Conservation (phyloP, 2,113 vertebrate genomes). For the Hippoglossus stenolepis region DNA sequence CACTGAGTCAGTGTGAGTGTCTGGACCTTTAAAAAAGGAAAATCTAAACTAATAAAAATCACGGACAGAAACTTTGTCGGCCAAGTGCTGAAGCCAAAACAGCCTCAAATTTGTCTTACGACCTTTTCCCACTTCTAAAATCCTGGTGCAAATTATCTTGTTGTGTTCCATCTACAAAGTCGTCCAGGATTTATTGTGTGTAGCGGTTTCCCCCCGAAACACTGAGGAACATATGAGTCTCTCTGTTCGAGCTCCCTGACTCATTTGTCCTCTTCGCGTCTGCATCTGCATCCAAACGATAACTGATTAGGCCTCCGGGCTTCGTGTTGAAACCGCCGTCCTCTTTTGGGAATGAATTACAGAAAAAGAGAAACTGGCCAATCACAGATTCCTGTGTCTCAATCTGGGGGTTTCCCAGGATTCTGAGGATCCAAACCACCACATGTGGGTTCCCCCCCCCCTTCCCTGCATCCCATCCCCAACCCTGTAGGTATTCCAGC, state of each 20-base stretch:
- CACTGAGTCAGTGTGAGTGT: neutral
- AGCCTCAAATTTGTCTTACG: conserved; percentile 1
- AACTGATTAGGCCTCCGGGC: conserved; percentile 39
- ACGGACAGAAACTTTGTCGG: neutral
- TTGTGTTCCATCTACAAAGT: conserved; percentile 48
- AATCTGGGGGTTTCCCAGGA: conserved; percentile 62
- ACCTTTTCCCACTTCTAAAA: neutral
- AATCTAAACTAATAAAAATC: neutral
- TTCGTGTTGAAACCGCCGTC: conserved; percentile 9
- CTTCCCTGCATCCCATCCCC: conserved; percentile 36
- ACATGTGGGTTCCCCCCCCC: conserved; percentile 58
- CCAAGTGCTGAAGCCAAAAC: neutral
- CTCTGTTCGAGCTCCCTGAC: conserved; percentile 56
- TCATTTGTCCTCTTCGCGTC: conserved; percentile 53
- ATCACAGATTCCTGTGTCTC: conserved; percentile 26
- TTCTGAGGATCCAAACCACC: conserved; percentile 47
- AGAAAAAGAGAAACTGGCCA: conserved; percentile 29
- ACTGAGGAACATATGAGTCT: conserved; percentile 55
- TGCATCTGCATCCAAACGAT: conserved; percentile 15
- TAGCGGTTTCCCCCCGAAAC: conserved; percentile 34
- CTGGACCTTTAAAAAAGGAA: neutral
- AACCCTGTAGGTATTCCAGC: conserved; percentile 61
- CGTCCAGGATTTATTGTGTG: conserved; percentile 51
- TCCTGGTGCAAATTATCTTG: conserved; percentile 48
- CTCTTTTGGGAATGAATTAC: neutral